Base-by-base conservation (phyloP, 2,888 invertebrate species). In the Eudasyphora cyanicolor region DNA sequence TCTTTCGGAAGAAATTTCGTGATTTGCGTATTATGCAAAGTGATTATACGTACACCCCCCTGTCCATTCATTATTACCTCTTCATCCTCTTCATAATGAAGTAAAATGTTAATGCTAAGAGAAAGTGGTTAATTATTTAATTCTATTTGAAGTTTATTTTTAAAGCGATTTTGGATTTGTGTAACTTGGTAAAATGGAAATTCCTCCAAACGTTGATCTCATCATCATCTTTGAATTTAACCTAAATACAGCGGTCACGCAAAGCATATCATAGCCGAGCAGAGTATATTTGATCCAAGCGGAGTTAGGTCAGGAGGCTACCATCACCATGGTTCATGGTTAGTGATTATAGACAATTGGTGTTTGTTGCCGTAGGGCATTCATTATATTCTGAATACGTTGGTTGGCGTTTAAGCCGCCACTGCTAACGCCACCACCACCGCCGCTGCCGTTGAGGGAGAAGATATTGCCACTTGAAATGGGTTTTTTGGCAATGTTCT, bases 341-440 rank as follows among this genome's bases (percentile, higher is more conserved):
- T 81, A 67, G 35, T 78, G 83, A 78, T 81, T 83, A 81, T 81
- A 74, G 12, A 81, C 57, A 70, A 83, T 79, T 60, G 83, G 80
- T 81, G 85, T 83, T 85, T 83, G 79, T 57, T 75, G 77, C 84
- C 70, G 35, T 70, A 82, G 85, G 85, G 78, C 85, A 83, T 82
- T 85, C 81, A 85, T 83, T 83, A 83, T 62, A 29, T 76, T 81
- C 70, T 79, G 70, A 17, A 81, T 76, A 71, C 74, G 81, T 70
- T 45, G 62, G 51, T 73, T 81, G 45, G 81, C 57, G 67, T 82
- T 84, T 42, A 64, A 74, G 62, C 74, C 45, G 49, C 80, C 35
- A 8, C 19, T 76, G n/a, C 24, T 54, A 24, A n/a, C 74, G n/a
- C 38, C 49, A 29, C 27, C 14, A 19, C 49, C n/a, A 19, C 51